phyloP scores from a whole-genome alignment of 37 sponge, comb jelly and placozoan genomes.

The Lycopodina hypogea region DNA sequence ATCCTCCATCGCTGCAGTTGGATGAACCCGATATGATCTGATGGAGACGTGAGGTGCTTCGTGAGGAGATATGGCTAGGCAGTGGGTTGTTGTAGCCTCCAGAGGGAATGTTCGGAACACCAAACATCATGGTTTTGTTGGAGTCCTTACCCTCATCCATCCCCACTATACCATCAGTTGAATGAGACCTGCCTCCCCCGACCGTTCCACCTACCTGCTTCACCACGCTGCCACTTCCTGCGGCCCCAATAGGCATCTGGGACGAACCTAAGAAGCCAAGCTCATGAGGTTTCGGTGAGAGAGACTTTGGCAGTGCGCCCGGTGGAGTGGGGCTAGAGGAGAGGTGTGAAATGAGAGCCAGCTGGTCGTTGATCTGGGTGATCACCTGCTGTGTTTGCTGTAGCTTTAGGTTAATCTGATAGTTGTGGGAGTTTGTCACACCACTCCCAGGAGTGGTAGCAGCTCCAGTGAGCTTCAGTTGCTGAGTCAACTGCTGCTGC shows the following conservation, averaged over 20 bases:
- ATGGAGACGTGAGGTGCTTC: conserved; percentile 58
- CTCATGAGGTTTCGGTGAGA: neutral
- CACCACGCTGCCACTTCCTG: neutral
- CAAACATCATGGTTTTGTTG: neutral
- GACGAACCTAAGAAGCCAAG: neutral
- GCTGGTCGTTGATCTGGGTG: conserved; percentile 34
- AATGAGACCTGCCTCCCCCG: conserved; percentile 5
- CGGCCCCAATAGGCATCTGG: neutral
- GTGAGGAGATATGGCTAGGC: conserved; percentile 27
- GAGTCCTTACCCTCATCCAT: neutral
- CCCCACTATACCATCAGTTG: neutral
- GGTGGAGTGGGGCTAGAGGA: neutral
- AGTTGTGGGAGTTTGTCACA: neutral
- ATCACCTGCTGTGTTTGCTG: conserved; percentile 32
- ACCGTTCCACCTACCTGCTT: neutral
- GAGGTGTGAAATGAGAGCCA: conserved; percentile 24
- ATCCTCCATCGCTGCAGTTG: neutral
- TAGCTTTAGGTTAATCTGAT: conserved; percentile 5
- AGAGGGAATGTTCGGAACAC: conserved; percentile 24
- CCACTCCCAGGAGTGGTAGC: neutral
- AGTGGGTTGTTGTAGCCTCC: neutral
- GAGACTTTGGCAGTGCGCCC: neutral
- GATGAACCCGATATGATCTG: conserved; percentile 42
- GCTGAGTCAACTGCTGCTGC: conserved; percentile 40
- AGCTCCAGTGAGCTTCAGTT: conserved; percentile 5